Evolutionary conservation across 2,888 invertebrate species (phyloP), one percentile per base, ranked within the genome.

Genomic region (Creontiades dilutus): DNA sequence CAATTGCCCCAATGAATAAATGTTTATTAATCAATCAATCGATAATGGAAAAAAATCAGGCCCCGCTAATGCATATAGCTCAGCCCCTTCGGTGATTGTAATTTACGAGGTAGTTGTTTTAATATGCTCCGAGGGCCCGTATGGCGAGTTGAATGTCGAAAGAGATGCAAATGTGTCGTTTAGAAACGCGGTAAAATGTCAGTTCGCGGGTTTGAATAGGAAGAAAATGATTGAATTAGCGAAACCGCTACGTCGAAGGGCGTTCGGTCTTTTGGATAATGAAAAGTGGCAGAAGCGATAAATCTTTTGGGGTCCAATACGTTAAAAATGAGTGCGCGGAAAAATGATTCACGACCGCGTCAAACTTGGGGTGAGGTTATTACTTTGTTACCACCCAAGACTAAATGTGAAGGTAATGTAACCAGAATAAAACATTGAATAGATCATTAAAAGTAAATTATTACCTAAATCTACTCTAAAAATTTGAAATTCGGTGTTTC

Each of bases 1-100:
- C 85, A 85, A 85, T 85, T 85, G 85, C 28, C 0, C 57, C 85
- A 85, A 85, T 85, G 85, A 85, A 85, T 85, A 85, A 85, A 85
- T 85, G 85, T 85, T 57, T 85, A 85, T 85, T 85, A 85, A 85
- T 85, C 85, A 55, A 85, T 85, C 85, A 85, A 85, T 85, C 55
- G 27, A 28, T 52, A 78, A 46, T 68, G 68, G 57, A 23, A 68
- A 68, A 23, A 68, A 19, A 9, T 23, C 23, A 12, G 68, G 68
- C 3, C 23, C 19, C 5, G 23, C 68, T 68, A 68, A 68, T 68
- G n/a, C 68, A 19, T 68, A 23, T 3, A 68, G 68, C 68, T 68
- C 68, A 68, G 19, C 57, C n/a, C 57, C n/a, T n/a, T 23, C 23
- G 68, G 27, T 27, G 68, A 68, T 11, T 19, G 68, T 23, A 23